phyloP scores from a whole-genome alignment of 1,140 invertebrate species.

The Neuroterus valhalla region DNA sequence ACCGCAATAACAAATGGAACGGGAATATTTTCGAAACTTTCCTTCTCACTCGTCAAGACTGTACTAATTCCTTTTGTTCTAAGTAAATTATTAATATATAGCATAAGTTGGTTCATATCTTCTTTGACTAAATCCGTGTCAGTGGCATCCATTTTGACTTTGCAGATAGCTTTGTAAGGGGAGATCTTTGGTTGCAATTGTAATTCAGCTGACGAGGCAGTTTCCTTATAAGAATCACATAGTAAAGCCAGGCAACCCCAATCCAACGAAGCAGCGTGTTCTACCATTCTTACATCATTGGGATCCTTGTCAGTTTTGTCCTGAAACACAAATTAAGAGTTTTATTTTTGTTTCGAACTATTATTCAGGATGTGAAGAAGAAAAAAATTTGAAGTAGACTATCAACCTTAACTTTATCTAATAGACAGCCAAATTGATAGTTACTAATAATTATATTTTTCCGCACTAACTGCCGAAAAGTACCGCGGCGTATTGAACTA shows the following conservation, averaged over 20 bases:
- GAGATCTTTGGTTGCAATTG: slow-evolving; percentile 82
- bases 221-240: slow-evolving; percentile 77
- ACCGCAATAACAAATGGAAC: slow-evolving; percentile 83
- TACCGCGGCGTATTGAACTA: too few relatives aligned
- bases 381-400: too few relatives aligned
- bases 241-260: slow-evolving; percentile 78
- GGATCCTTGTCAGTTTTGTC: slow-evolving; percentile 68
- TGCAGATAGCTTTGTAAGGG: slow-evolving; percentile 84
- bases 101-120: slow-evolving; percentile 66
- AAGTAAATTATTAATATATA: slow-evolving; percentile 70
- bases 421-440: too few relatives aligned
- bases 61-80: slow-evolving; percentile 65
- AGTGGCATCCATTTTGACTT: slow-evolving; percentile 41
- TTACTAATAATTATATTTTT: too few relatives aligned
- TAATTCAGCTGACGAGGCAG: slow-evolving; percentile 66
- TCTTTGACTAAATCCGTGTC: slow-evolving; percentile 53
- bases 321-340: slow-evolving; percentile 74
- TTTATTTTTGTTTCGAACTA: too few relatives aligned
- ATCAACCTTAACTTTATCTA: too few relatives aligned
- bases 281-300: slow-evolving; percentile 66
- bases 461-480: too few relatives aligned
- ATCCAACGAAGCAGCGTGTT: slow-evolving; percentile 77
- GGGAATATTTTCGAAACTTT: slow-evolving; percentile 69
- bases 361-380: too few relatives aligned
- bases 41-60: slow-evolving; percentile 55